These are phyloP conservation scores for Phrixothrix hirtus DNA, from an alignment of 2,888 invertebrate genomes.

Conservation along the genomic window DNA sequence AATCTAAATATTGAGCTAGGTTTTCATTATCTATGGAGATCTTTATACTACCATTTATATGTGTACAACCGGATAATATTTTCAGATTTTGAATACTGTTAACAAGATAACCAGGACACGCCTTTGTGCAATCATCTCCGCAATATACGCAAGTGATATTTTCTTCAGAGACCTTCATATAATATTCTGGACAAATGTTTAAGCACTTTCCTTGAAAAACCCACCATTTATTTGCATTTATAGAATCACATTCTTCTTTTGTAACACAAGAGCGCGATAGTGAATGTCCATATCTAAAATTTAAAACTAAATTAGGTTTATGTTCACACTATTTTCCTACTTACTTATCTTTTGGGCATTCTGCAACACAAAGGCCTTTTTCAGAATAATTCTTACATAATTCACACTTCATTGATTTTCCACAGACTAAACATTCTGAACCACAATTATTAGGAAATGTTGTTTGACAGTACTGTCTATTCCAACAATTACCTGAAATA, in stretches of 20 bases:
- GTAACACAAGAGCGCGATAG: constrained; percentile 64
- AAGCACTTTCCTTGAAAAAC: constrained; percentile 67
- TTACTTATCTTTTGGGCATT: constrained; percentile 71
- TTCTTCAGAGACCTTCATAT: constrained; percentile 43
- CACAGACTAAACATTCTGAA: constrained; percentile 77
- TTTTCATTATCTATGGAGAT: constrained; percentile 59
- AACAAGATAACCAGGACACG: constrained; percentile 61
- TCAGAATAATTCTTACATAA: constrained; percentile 64
- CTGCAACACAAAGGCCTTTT: constrained; percentile 51
- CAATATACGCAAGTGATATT: constrained; percentile 44
- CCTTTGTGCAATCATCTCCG: constrained; percentile 52
- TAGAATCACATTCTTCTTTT: constrained; percentile 64
- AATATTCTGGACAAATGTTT: constrained; percentile 66
- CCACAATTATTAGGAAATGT: constrained; percentile 62
- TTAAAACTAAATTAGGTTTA: neutral
- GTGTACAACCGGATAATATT: constrained; percentile 72
- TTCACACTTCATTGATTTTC: constrained; percentile 62
- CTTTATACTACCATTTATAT: constrained; percentile 74
- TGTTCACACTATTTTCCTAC: constrained; percentile 40
- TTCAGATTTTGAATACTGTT: constrained; percentile 70
- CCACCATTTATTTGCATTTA: constrained; percentile 56
- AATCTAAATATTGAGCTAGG: constrained; percentile 61
- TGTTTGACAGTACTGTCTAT: constrained; percentile 57
- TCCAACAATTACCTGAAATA: constrained; percentile 56
- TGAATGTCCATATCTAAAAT: constrained; percentile 39